These are phyloP conservation scores for Hemibagrus wyckioides DNA, from an alignment of 2,113 vertebrate genomes.

Conservation along the genomic window DNA sequence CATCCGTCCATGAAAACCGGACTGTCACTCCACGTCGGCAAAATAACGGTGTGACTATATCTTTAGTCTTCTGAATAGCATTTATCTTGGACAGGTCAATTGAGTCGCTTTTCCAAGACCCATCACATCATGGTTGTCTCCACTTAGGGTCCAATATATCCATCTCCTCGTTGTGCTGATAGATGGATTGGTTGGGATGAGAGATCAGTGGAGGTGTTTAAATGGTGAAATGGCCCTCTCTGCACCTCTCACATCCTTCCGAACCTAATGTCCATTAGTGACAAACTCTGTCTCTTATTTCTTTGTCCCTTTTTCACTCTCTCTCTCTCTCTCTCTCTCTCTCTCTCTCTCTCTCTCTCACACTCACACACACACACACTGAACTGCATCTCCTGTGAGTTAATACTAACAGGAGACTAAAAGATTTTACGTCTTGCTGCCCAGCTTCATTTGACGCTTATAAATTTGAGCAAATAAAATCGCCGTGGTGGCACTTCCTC, in stretches of 20 bases:
- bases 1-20: neutral
- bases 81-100: neutral
- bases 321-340: neutral
- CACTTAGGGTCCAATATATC: slow-evolving; percentile 25
- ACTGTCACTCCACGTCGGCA: neutral
- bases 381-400: neutral
- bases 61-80: neutral
- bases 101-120: neutral
- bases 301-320: neutral
- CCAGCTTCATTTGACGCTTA: neutral
- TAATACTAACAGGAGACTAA: neutral
- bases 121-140: slow-evolving; percentile 13
- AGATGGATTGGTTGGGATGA: slow-evolving; percentile 32
- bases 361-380: neutral
- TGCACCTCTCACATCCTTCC: slow-evolving; percentile 23
- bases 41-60: neutral
- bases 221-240: slow-evolving; percentile 3
- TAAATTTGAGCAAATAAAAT: slow-evolving; percentile 36
- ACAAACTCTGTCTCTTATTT: neutral
- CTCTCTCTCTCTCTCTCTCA: too few relatives aligned
- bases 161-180: slow-evolving; percentile 22
- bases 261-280: slow-evolving; percentile 31
- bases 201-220: slow-evolving; percentile 30
- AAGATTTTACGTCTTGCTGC: neutral
- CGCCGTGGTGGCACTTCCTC: neutral